A percentile compares a stretch with the other conserved stretches of the same genome.
Evolutionary conservation across 92 coral and sea anemone genomes (phyloP).

Genomic region (Phenganax stokvisi): DNA sequence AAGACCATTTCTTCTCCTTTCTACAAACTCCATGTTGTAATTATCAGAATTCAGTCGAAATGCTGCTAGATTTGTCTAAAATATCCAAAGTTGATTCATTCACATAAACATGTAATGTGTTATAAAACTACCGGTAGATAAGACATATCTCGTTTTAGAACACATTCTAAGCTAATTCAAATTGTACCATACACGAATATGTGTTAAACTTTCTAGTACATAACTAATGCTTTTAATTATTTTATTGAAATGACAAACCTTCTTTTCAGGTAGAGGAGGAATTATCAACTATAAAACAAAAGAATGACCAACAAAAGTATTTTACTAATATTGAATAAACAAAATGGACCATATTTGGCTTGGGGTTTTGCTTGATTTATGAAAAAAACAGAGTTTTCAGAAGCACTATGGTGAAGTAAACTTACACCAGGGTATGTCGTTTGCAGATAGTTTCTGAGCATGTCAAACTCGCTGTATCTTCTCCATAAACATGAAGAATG

Average conservation of each 20-base stretch:
- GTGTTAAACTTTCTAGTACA: too few species aligned
- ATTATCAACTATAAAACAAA: slow-evolving; percentile 63
- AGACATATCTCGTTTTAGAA: too few species aligned
- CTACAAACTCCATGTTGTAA: slow-evolving; percentile 95
- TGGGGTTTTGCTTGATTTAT: neutral
- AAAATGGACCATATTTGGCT: neutral
- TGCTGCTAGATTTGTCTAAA: slow-evolving; percentile 74
- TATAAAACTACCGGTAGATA: too few species aligned
- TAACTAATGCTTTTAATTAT: too few species aligned
- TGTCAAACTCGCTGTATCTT: slow-evolving; percentile 97
- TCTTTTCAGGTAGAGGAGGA: slow-evolving; percentile 91
- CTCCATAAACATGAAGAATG: slow-evolving; percentile 84
- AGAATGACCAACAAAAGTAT: neutral
- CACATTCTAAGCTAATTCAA: too few species aligned
- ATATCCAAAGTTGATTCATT: neutral
- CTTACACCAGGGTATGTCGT: slow-evolving; percentile 92
- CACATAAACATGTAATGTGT: too few species aligned
- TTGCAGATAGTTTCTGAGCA: slow-evolving; percentile 78
- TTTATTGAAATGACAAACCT: slow-evolving; percentile 53
- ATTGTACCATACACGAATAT: too few species aligned
- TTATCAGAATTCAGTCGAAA: slow-evolving; percentile 79
- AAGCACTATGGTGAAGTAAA: neutral
- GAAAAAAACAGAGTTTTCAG: neutral
- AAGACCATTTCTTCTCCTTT: slow-evolving; percentile 74
- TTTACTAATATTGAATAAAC: neutral